These are phyloP conservation scores for Oxytorus armatus DNA, from an alignment of 2,888 invertebrate genomes.

Conservation along the genomic window DNA sequence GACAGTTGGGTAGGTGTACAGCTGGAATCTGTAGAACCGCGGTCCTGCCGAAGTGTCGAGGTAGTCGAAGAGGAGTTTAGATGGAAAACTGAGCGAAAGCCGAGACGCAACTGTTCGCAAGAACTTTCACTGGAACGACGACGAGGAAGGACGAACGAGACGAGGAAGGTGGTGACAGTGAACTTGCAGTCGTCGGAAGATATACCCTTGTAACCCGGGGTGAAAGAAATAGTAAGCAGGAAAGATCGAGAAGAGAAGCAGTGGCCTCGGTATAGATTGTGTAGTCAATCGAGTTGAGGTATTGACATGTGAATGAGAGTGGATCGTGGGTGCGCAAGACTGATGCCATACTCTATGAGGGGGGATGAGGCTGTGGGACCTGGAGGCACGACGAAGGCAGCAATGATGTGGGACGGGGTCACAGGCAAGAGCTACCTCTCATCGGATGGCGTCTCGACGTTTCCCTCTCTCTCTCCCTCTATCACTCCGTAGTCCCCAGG, in stretches of 20 bases:
- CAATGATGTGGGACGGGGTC: constrained; percentile 61
- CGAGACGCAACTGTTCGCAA: background rate
- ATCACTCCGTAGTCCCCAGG: constrained; percentile 3
- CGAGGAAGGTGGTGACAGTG: constrained; percentile 19
- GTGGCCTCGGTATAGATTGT: constrained; percentile 3
- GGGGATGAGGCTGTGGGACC: constrained; percentile 31
- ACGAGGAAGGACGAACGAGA: background rate
- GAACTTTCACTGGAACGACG: background rate
- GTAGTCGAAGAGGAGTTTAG: background rate
- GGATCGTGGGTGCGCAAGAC: constrained; percentile 65
- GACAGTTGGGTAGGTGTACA: too few species aligned
- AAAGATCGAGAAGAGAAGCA: constrained; percentile 17
- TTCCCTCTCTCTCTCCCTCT: constrained; percentile 26
- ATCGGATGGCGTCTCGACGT: constrained; percentile 65
- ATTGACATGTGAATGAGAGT: constrained; percentile 74
- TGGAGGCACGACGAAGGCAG: background rate
- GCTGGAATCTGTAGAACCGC: too few species aligned
- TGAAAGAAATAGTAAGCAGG: constrained; percentile 16
- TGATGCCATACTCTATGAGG: constrained; percentile 65
- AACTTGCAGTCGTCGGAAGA: constrained; percentile 34
- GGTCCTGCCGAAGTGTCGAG: background rate
- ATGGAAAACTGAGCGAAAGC: background rate
- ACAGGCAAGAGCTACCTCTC: constrained; percentile 68
- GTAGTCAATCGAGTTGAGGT: constrained; percentile 64
- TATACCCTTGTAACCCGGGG: background rate